Conservation (phyloP, 2,888 invertebrate genomes). For the Cataglyphis albicans region DNA sequence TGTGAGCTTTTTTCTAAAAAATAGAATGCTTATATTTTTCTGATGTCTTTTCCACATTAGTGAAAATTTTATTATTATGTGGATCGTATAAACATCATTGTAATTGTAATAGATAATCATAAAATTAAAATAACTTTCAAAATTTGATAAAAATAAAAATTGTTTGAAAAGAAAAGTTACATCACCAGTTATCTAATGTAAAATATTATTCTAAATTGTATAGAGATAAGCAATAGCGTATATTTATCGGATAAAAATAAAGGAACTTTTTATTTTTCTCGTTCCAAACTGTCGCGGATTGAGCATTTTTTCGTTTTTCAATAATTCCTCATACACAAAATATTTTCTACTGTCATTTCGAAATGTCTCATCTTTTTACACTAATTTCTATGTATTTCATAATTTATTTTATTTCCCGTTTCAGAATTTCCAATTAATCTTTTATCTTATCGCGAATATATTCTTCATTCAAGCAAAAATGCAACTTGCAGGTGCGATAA, state of each 20-base stretch:
- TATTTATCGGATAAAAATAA: background rate
- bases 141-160: background rate
- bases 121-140: background rate
- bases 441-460: conserved; percentile 21
- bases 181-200: background rate
- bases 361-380: conserved; percentile 18
- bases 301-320: background rate
- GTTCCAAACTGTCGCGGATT: background rate
- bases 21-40: background rate
- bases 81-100: background rate
- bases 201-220: background rate
- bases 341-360: conserved; percentile 17
- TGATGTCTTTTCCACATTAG: background rate
- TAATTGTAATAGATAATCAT: background rate
- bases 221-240: background rate
- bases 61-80: background rate
- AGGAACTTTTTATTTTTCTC: background rate
- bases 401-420: background rate
- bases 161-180: background rate
- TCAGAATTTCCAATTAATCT: conserved; percentile 19
- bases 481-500: conserved; percentile 3
- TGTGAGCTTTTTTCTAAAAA: background rate
- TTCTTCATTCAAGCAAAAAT: conserved; percentile 5
- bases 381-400: background rate
- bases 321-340: conserved; percentile 14